Evolutionary conservation across 1,140 invertebrate genomes (phyloP).

Genomic region (Bombus confusus): DNA sequence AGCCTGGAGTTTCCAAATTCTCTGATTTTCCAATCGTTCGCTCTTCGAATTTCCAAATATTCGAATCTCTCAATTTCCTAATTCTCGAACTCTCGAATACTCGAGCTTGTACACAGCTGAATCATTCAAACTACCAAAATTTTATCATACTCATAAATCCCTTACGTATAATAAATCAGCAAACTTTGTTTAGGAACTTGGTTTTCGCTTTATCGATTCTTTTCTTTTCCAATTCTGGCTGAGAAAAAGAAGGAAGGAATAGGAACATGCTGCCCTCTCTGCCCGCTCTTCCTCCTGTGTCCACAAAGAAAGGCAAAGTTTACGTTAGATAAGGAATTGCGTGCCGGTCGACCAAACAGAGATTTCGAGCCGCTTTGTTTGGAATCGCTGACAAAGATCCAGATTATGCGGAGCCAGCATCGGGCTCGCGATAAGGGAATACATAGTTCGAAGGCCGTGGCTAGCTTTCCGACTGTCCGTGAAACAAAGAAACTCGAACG

Average conservation of each 20-base stretch:
- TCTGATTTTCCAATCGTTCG: too few relatives aligned
- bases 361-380: conserved; percentile 70
- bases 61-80: too few relatives aligned
- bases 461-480: conserved; percentile 6
- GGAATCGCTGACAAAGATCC: conserved; percentile 72
- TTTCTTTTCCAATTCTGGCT: neutral
- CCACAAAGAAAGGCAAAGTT: conserved; percentile 74
- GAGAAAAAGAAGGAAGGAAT: neutral
- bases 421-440: conserved; percentile 60
- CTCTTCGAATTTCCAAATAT: too few relatives aligned
- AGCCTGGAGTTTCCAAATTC: too few relatives aligned
- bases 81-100: neutral
- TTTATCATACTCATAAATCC: accelerated
- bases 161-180: neutral
- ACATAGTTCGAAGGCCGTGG: conserved; percentile 59
- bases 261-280: too few relatives aligned
- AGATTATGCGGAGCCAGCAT: conserved; percentile 59
- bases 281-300: neutral
- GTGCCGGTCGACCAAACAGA: conserved; percentile 65
- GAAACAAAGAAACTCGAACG: conserved; percentile 36
- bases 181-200: neutral
- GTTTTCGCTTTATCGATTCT: neutral
- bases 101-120: neutral
- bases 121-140: neutral
- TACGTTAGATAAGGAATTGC: conserved; percentile 74